A percentile compares a stretch with the other conserved stretches of the same genome.
Evolutionary conservation across 2,797 vertebrate genomes (phyloP).

Genomic region (Siniperca obscura): DNA sequence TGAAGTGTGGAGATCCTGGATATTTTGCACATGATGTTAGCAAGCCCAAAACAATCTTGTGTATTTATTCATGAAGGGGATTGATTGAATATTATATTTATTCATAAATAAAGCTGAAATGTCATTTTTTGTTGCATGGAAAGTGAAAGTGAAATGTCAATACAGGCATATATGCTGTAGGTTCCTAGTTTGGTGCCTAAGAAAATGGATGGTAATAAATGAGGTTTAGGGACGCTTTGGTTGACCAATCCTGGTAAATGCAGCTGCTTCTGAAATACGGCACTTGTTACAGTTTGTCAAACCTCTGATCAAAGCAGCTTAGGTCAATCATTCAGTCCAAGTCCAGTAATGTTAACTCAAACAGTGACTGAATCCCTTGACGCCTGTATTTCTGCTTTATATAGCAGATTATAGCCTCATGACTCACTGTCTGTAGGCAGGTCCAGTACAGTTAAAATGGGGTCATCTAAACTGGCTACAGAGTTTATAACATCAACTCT

Average conservation of each 20-base stretch:
- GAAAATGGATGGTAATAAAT: conserved; percentile 2
- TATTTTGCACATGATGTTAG: conserved; percentile 3
- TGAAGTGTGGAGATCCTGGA: background rate
- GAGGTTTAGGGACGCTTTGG: background rate
- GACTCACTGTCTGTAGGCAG: conserved; percentile 59
- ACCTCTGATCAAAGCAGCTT: conserved; percentile 29
- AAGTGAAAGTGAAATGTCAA: conserved; percentile 1
- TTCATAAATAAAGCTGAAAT: background rate
- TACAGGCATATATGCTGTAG: background rate
- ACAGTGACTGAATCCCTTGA: conserved; percentile 39
- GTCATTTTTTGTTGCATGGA: background rate
- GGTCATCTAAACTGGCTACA: conserved; percentile 45
- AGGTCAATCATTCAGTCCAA: conserved; percentile 16
- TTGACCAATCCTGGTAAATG: conserved; percentile 1
- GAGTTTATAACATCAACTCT: conserved; percentile 57
- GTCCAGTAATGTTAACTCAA: conserved; percentile 38
- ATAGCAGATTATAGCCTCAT: conserved; percentile 55
- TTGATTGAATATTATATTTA: background rate
- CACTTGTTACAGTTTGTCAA: conserved; percentile 24
- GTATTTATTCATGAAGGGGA: background rate
- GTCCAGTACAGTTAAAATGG: conserved; percentile 42
- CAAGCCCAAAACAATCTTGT: background rate
- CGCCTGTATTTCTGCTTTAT: conserved; percentile 54
- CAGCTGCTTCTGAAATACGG: conserved; percentile 8
- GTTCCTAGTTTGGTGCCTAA: background rate